A percentile compares a stretch with the other conserved stretches of the same genome.
phyloP scores from a whole-genome alignment of 1,140 invertebrate species.

The Paraescarpia echinospica region DNA sequence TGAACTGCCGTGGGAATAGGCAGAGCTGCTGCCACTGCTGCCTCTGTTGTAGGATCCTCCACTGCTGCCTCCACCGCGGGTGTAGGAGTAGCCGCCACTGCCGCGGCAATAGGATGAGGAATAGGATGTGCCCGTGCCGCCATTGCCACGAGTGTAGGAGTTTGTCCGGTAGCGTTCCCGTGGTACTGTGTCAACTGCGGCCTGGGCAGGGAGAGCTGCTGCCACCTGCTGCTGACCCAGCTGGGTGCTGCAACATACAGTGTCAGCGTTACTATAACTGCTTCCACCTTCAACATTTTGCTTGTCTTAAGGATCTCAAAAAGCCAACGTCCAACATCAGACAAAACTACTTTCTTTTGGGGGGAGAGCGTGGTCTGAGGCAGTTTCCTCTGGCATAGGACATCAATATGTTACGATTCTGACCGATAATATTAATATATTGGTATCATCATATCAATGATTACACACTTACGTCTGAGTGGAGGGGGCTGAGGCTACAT shows the following conservation, averaged over 20 bases:
- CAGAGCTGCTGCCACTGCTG: background rate
- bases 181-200: background rate
- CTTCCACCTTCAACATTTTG: background rate
- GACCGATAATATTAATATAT: too few species aligned
- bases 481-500: too few species aligned
- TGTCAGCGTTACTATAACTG: background rate
- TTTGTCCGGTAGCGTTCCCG: background rate
- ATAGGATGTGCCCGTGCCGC: background rate
- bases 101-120: background rate
- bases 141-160: background rate
- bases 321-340: too few species aligned
- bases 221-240: background rate
- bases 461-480: too few species aligned
- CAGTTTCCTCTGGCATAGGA: too few species aligned
- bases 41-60: background rate
- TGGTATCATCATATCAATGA: too few species aligned
- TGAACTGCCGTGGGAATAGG: background rate
- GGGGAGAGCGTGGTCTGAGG: too few species aligned
- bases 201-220: background rate
- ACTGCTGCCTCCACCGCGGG: background rate
- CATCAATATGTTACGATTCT: too few species aligned
- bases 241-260: background rate
- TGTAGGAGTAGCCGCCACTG: background rate
- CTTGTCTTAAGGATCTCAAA: too few species aligned
- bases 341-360: too few species aligned